Base-by-base conservation (phyloP, 35 echinoderm and acorn worm genomes). In the Holothuria glaberrima region DNA sequence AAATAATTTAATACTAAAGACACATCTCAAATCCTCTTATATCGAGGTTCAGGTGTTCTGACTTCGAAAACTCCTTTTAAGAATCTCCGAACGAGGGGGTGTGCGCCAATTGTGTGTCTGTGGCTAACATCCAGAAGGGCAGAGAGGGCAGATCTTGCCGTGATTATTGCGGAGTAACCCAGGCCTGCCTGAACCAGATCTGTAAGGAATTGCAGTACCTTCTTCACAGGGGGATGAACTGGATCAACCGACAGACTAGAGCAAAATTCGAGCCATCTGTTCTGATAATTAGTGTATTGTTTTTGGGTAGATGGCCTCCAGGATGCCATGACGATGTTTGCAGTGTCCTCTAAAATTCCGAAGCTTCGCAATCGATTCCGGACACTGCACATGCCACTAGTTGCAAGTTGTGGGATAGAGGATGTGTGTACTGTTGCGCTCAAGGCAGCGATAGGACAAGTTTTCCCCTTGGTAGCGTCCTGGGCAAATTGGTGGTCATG, bases 291-390 rank as follows among this genome's bases (percentile, higher is more conserved):
- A 41, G 36, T 4, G 36, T 41, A 41, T 41, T 86, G 57, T 86
- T 60, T 31, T 65, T 64, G 50, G 82, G 59, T 86, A 21, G 48
- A 56, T 1, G 82, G 22, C 29, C 82, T 27, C 82, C 82, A 86
- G 5, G 82, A 86, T 3, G 50, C 28, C 21, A 86, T 38, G 76
- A 81, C 4, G 44, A 81, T 50, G 14, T 81, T 5, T 41, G 48
- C 16, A 86, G 58, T 60, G 50, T 30, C 10, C 44, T 86, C 57
- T 59, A 50, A 86, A 32, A 86, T 25, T 26, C 82, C 82, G 17
- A 22, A 30, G 31, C 44, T n/a, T 86, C 56, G 26, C 48, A 86
- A 30, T 1, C 20, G 29, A 34, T 19, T 22, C 21, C 59, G 28
- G 54, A 65, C 82, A 62, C 22, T 86, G 36, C 7, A 41, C 36